These are phyloP conservation scores for Notodonta ziczac DNA, from an alignment of 2,888 invertebrate species.

Conservation along the genomic window DNA sequence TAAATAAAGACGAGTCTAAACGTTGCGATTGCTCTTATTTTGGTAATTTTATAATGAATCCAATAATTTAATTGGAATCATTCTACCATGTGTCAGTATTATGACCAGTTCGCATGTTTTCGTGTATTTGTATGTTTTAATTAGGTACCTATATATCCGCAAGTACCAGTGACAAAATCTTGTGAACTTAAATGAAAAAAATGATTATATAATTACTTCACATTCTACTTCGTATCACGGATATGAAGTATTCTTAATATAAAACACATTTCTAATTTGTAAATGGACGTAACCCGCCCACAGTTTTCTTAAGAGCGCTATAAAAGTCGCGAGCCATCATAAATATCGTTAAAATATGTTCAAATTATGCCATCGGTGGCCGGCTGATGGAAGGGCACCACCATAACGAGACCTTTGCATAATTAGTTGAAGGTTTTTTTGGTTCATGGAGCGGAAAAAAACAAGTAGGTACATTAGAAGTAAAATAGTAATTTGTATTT, in stretches of 20 bases:
- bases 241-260: slow-evolving; percentile 6
- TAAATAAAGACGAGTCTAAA: too few species aligned
- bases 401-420: slow-evolving; percentile 9
- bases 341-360: slow-evolving; percentile 44
- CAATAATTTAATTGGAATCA: too few species aligned
- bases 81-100: too few species aligned
- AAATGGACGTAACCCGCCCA: slow-evolving; percentile 23
- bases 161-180: not conserved
- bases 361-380: slow-evolving; percentile 39
- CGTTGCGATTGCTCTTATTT: too few species aligned
- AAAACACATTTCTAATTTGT: slow-evolving; percentile 24
- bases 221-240: not conserved
- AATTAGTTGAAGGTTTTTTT: not conserved
- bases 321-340: slow-evolving; percentile 37
- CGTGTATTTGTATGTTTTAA: not conserved
- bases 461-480: not conserved
- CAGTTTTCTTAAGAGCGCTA: slow-evolving; percentile 32
- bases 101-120: too few species aligned
- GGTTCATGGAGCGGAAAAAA: not conserved
- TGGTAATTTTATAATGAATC: too few species aligned
- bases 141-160: not conserved
- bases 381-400: slow-evolving; percentile 22
- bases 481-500: not conserved
- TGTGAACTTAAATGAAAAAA: not conserved
- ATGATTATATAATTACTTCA: not conserved